phyloP scores from a whole-genome alignment of 35 echinoderm and acorn worm species.

The Heliocidaris erythrogramma region DNA sequence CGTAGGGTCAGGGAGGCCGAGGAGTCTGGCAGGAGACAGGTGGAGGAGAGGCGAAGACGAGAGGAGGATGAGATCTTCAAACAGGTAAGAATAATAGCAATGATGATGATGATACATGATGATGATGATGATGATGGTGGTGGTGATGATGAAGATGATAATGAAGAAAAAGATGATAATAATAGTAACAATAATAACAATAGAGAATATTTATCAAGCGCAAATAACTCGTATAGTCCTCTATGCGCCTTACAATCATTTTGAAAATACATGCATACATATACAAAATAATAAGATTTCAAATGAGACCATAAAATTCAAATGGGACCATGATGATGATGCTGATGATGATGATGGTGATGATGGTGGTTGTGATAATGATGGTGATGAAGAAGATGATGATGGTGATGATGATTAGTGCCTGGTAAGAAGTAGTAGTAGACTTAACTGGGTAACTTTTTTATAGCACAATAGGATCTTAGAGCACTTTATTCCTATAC shows the following conservation, averaged over 20 bases:
- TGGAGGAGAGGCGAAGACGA: slow-evolving; percentile 90
- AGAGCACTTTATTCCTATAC: too few relatives aligned
- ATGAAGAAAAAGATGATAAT: background rate
- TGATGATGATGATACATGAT: background rate
- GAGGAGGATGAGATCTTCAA: slow-evolving; percentile 99
- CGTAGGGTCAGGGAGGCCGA: slow-evolving; percentile 91
- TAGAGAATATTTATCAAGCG: too few relatives aligned
- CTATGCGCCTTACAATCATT: too few relatives aligned
- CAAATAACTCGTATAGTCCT: too few relatives aligned
- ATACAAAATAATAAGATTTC: too few relatives aligned
- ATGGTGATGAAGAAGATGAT: background rate
- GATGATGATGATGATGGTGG: background rate
- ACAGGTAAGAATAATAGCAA: slow-evolving; percentile 55
- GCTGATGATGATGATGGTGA: background rate
- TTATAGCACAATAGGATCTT: too few relatives aligned
- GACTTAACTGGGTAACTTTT: too few relatives aligned
- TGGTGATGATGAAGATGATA: background rate
- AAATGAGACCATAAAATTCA: too few relatives aligned
- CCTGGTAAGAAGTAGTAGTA: too few relatives aligned
- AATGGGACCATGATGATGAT: background rate
- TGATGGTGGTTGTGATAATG: background rate
- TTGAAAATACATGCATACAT: too few relatives aligned
- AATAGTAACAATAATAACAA: too few relatives aligned
- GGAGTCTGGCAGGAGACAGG: slow-evolving; percentile 90
- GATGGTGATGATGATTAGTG: background rate